Evolutionary conservation across 2,113 vertebrate genomes (phyloP).

Genomic region (Sinocyclocheilus rhinocerous): DNA sequence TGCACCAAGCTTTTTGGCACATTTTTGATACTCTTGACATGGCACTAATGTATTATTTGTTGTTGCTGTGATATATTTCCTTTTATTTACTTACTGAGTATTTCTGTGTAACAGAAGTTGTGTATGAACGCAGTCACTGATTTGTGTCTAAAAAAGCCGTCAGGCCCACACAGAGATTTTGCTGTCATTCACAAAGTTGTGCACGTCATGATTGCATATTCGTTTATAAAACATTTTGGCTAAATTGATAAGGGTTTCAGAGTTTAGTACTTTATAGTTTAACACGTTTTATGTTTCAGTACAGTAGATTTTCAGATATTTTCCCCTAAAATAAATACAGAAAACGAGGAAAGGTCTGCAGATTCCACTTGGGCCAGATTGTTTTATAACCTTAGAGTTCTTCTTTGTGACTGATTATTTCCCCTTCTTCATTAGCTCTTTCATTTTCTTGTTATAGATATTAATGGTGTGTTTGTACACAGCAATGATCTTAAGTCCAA

Average conservation of each 20-base stretch:
- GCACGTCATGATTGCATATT: neutral
- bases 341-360: neutral
- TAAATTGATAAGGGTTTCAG: neutral
- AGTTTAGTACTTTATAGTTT: neutral
- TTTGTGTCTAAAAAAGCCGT: neutral
- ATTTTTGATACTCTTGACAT: neutral
- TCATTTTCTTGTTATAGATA: conserved; percentile 13
- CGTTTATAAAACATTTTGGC: neutral
- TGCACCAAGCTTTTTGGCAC: neutral
- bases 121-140: neutral
- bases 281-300: neutral
- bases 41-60: neutral
- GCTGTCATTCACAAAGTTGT: neutral
- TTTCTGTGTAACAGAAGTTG: neutral
- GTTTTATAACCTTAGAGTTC: neutral
- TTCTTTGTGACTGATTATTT: neutral
- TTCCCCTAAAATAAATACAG: neutral
- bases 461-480: neutral
- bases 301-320: neutral
- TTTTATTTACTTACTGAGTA: neutral
- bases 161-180: neutral
- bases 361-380: too few species aligned
- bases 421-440: neutral
- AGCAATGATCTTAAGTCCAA: neutral
- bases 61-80: neutral